These are phyloP conservation scores for Petrocephalus microphthalmus DNA, from an alignment of 2,113 vertebrate genomes.

Conservation along the genomic window DNA sequence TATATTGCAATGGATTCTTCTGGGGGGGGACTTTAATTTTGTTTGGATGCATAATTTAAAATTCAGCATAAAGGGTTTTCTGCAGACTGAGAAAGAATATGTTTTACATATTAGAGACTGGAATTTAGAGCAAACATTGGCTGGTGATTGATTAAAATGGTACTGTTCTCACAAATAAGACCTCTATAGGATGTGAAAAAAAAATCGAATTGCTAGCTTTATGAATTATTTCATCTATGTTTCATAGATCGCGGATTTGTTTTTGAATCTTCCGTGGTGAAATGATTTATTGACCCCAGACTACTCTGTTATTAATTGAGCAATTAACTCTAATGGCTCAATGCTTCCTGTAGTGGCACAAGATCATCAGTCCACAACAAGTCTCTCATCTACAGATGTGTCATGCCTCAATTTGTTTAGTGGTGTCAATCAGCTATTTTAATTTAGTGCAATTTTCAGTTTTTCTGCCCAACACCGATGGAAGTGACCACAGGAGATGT, in stretches of 20 bases:
- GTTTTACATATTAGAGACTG: neutral
- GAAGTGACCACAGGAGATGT: neutral
- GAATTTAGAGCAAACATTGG: neutral
- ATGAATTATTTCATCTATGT: neutral
- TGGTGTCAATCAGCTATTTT: neutral
- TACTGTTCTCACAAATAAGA: neutral
- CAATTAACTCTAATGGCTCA: slow-evolving; percentile 19
- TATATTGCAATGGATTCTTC: neutral
- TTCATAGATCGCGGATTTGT: neutral
- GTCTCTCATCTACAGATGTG: neutral
- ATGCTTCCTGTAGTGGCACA: neutral
- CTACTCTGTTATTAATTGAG: slow-evolving; percentile 16
- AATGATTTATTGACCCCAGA: neutral
- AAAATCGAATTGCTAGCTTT: neutral
- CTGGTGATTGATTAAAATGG: neutral
- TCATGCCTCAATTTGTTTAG: neutral
- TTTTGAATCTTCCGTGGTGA: neutral
- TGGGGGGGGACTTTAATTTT: neutral
- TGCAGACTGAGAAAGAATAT: neutral
- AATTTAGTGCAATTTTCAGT: neutral
- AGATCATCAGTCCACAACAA: neutral
- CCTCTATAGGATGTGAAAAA: neutral
- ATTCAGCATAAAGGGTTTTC: neutral
- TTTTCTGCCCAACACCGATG: neutral
- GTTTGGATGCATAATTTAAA: neutral